Evolutionary conservation across 2,113 vertebrate species (phyloP), one percentile per base, ranked within the genome.

Genomic region (Symphodus melops): DNA sequence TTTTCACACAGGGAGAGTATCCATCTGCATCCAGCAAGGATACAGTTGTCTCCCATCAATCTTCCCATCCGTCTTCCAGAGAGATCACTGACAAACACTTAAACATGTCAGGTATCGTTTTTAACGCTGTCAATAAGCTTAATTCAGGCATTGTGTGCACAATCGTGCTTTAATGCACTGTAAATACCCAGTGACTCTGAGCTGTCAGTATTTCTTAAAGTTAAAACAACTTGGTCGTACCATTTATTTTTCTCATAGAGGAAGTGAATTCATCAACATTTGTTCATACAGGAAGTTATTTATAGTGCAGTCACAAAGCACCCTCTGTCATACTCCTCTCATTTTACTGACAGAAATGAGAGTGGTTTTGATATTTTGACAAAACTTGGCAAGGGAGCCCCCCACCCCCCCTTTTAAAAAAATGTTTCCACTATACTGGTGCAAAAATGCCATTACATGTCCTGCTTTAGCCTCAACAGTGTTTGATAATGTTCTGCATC

Each of bases 261-360:
- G 28, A 33, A 33, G 28, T 33, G 28, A 33, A 51, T n/a, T 13
- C 8, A n/a, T 4, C 13, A 51, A 51, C 19, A 51, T 51, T 16
- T 17, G 17, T 48, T n/a, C 17, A 51, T 1, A n/a, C 48, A 51
- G 13, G 48, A 51, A n/a, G 48, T n/a, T 51, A 51, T 51, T 51
- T 51, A 51, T 51, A n/a, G 48, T 51, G 48, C 48, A n/a, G 48
- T n/a, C 48, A 48, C 46, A 51, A 20, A 51, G 48, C 48, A 51
- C 19, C n/a, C 17, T 9, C 7, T 51, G 14, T 19, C 46, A 48
- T n/a, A 51, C 13, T 44, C 20, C 48, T 20, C 19, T n/a, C 23
- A 63, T 46, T 33, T 63, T n/a, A 33, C 19, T 6, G 44, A 63
- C 44, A 63, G 44, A 63, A 49, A 28, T 44, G 39, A 17, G 60